Base-by-base conservation (phyloP, 2,888 invertebrate genomes). In the Lathronympha strigana region DNA sequence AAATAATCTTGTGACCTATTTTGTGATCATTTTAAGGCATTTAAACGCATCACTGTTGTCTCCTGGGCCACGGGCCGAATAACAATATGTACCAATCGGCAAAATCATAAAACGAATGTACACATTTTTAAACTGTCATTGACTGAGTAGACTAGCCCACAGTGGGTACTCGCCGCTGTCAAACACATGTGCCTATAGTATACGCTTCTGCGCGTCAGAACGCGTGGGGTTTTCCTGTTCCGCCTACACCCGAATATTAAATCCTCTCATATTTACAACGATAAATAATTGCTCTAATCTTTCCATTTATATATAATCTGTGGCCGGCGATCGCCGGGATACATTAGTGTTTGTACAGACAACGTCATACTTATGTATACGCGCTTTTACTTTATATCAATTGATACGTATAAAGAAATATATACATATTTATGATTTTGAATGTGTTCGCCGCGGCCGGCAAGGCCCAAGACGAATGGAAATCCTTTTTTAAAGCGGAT, bases 231-330 rank as follows among this genome's bases (percentile, higher is more conserved):
- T 47, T 47, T n/a, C 47, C 23, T 33, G n/a, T 53, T 36, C 19
- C 61, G 66, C 62, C 66, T 69, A 69, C 72, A 64, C 71, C 68
- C 70, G 57, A 69, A 71, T 71, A 70, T 72, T 70, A 67, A 69
- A 47, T 53, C 61, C n/a, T 68, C 71, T 76, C 70, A 76, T 86
- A 86, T 86, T 77, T 86, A 86, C 86, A 86, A 83, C 79, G 73
- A 78, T 78, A 75, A 73, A 69, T 80, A 80, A 81, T 82, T 77
- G 78, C 76, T 77, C 78, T 74, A 74, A 75, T 72, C 69, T 72
- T 54, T 51, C 60, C 54, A 40, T 45, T 47, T 60, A 40, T n/a
- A 54, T 66, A 62, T 53, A 62, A 49, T 49, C 36, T 23, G 60
- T 53, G 40, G 49, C 43, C 49, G 33, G 45, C 50, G 43, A 21